Evolutionary conservation across 1,140 invertebrate species (phyloP).

Genomic region (Cephus cinctus): DNA sequence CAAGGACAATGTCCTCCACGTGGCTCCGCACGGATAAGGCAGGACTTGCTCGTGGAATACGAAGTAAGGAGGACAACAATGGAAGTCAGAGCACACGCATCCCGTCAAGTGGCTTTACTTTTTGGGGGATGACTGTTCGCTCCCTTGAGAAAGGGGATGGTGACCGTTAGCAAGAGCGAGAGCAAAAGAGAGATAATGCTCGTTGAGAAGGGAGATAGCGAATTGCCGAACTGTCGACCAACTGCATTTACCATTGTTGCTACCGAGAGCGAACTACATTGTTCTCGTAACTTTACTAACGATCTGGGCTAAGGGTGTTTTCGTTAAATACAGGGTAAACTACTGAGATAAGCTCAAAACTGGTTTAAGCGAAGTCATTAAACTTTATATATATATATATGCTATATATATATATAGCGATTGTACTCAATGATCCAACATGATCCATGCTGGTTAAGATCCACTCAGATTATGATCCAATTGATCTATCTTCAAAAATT

Average conservation of each 20-base stretch:
- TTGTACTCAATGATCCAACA: too few species aligned
- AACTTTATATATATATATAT: too few species aligned
- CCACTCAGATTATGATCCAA: too few species aligned
- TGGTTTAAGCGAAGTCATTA: slow-evolving; percentile 29
- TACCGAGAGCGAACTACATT: slow-evolving; percentile 20
- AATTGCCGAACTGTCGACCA: slow-evolving; percentile 29
- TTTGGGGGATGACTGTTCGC: too few species aligned
- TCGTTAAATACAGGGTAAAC: slow-evolving; percentile 32
- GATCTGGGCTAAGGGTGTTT: slow-evolving; percentile 27
- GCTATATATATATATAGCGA: too few species aligned
- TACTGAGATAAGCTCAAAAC: slow-evolving; percentile 31
- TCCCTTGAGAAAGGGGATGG: neutral
- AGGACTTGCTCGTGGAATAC: neutral
- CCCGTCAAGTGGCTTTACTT: too few species aligned
- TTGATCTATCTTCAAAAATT: too few species aligned
- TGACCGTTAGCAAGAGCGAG: neutral
- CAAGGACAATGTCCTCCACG: too few species aligned
- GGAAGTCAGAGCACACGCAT: too few species aligned
- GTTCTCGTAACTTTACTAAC: slow-evolving; percentile 30
- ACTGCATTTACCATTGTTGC: slow-evolving; percentile 37
- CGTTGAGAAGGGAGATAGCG: slow-evolving; percentile 13
- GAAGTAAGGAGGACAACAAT: too few species aligned
- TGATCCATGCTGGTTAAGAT: too few species aligned
- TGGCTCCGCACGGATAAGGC: too few species aligned
- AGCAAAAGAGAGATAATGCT: neutral